A percentile compares a stretch with the other conserved stretches of the same genome.
These are phyloP conservation scores for Epsilonema sp. DNA, from an alignment of 2,888 invertebrate species.

Conservation along the genomic window DNA sequence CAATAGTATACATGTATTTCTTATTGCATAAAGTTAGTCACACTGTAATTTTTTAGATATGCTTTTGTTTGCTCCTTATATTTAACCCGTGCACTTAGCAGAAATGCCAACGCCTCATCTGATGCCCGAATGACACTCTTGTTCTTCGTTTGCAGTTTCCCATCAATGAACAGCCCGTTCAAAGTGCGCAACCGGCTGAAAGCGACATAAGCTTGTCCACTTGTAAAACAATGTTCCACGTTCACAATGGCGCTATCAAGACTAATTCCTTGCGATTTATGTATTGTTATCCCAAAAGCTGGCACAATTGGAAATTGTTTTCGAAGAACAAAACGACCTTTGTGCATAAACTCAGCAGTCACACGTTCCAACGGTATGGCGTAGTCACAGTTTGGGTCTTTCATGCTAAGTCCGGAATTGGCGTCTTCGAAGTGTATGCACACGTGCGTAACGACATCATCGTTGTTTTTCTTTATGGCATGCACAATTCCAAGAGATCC, in stretches of 20 bases:
- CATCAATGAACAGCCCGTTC: not conserved
- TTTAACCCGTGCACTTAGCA: no score
- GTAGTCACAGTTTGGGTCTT: not conserved
- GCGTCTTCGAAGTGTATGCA: not conserved
- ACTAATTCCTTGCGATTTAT: slow-evolving; percentile 4
- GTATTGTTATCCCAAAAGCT: slow-evolving; percentile 4
- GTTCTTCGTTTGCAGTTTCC: no score
- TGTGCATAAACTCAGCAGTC: not conserved
- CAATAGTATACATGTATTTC: no score
- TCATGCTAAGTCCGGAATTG: not conserved
- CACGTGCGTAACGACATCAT: not conserved
- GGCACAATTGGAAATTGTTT: slow-evolving; percentile 2
- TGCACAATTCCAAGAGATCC: not conserved
- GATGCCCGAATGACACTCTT: no score
- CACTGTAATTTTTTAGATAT: no score
- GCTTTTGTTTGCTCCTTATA: no score
- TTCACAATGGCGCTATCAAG: not conserved
- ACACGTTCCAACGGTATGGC: not conserved
- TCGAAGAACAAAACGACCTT: slow-evolving; percentile 2
- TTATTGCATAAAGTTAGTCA: no score
- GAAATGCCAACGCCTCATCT: no score
- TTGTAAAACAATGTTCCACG: not conserved
- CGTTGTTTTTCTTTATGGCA: not conserved
- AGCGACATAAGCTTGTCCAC: not conserved
- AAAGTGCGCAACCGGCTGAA: not conserved